Conservation (phyloP, 1,140 invertebrate genomes). For the Paramacrobiotus metropolitanus region DNA sequence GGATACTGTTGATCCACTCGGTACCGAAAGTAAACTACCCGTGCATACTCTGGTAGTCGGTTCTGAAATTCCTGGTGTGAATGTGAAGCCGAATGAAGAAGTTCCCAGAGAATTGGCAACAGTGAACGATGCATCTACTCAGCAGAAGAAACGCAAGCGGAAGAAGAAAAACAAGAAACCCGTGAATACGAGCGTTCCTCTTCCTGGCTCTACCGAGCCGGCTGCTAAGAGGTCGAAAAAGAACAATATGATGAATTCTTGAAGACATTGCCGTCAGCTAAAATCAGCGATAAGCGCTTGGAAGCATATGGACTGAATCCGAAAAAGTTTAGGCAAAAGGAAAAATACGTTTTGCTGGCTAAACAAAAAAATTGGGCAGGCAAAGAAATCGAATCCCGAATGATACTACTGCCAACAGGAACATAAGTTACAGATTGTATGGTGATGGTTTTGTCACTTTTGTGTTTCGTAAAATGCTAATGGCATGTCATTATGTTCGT, state of each 20-base stretch:
- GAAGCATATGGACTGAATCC: slow-evolving; percentile 73
- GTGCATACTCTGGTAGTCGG: no score
- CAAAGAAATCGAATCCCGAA: no score
- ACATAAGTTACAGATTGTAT: no score
- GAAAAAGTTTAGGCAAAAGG: slow-evolving; percentile 22
- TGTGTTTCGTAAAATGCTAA: no score
- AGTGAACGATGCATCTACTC: slow-evolving; percentile 2
- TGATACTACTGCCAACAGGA: no score
- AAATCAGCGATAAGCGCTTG: slow-evolving; percentile 38
- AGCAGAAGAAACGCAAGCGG: slow-evolving; percentile 12
- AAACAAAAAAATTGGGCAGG: no score
- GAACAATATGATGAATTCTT: not conserved
- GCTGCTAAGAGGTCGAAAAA: not conserved
- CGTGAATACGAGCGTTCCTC: no score
- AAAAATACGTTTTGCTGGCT: slow-evolving; percentile 3
- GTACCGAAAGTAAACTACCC: no score
- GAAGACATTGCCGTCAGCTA: not conserved
- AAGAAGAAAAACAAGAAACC: slow-evolving; percentile 11
- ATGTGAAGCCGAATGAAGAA: slow-evolving; percentile 10
- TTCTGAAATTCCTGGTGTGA: no score
- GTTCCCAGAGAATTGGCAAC: slow-evolving; percentile 5
- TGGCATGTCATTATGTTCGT: no score
- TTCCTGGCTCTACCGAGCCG: not conserved
- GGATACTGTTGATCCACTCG: no score
- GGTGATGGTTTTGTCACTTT: no score